These are phyloP conservation scores for Lepilemur septentrionalis DNA, from an alignment of 2,797 vertebrate genomes.

Conservation along the genomic window DNA sequence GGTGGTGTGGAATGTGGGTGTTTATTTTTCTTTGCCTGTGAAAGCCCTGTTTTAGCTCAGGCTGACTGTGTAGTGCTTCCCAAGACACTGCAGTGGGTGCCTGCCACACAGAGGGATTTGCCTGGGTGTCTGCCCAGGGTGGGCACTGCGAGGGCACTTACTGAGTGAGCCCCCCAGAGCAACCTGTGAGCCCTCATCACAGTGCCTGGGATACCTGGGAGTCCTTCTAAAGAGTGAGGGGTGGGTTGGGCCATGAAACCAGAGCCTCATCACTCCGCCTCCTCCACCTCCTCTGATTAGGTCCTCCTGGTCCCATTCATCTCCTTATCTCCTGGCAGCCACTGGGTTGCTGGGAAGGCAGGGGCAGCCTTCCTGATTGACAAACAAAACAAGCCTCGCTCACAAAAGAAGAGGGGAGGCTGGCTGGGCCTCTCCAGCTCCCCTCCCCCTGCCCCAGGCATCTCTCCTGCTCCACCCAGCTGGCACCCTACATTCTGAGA, in stretches of 20 bases:
- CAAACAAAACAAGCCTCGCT: slow-evolving; percentile 82
- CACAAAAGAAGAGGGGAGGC: slow-evolving; percentile 81
- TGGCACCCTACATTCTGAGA: slow-evolving; percentile 77
- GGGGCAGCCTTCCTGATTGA: slow-evolving; percentile 84
- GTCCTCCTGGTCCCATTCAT: slow-evolving; percentile 77
- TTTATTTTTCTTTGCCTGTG: slow-evolving; percentile 75
- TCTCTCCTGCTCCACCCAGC: slow-evolving; percentile 75
- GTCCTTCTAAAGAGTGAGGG: slow-evolving; percentile 46
- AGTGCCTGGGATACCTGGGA: not conserved
- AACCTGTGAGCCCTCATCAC: not conserved
- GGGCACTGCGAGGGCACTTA: slow-evolving; percentile 59
- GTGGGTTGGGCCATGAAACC: slow-evolving; percentile 62
- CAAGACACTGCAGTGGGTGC: slow-evolving; percentile 57
- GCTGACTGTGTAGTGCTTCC: slow-evolving; percentile 61
- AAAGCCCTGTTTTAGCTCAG: slow-evolving; percentile 62
- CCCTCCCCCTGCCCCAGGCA: slow-evolving; percentile 70
- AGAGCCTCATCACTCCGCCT: slow-evolving; percentile 50
- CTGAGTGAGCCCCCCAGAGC: not conserved
- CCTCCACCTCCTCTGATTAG: slow-evolving; percentile 55
- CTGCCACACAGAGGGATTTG: not conserved
- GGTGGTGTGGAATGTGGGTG: slow-evolving; percentile 69
- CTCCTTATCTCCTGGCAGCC: slow-evolving; percentile 83
- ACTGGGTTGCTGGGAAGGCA: slow-evolving; percentile 80
- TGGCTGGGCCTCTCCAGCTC: slow-evolving; percentile 70
- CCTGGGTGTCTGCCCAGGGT: slow-evolving; percentile 13